These are phyloP conservation scores for Barbus barbus DNA, from an alignment of 2,113 vertebrate genomes.

Conservation along the genomic window DNA sequence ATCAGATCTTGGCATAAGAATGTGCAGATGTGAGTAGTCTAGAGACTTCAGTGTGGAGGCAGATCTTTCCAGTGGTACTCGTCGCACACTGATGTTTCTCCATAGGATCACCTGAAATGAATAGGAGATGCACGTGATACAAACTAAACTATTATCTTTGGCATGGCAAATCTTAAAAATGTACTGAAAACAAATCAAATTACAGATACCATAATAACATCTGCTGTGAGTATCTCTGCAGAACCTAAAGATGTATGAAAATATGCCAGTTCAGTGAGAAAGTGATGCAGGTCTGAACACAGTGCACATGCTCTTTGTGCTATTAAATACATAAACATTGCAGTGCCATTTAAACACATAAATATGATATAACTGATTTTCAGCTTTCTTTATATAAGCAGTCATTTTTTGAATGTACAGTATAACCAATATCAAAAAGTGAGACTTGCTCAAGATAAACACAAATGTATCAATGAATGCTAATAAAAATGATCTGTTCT, in stretches of 20 bases:
- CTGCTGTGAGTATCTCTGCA: background rate
- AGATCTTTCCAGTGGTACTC: conserved; percentile 1
- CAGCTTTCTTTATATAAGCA: too few species aligned
- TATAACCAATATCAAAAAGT: too few species aligned
- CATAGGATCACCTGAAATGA: background rate
- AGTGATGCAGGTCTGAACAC: background rate
- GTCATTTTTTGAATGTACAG: too few species aligned
- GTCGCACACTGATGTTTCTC: conserved; percentile 9
- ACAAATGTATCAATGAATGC: too few species aligned
- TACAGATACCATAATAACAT: background rate
- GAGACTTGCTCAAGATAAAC: too few species aligned
- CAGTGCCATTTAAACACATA: too few species aligned
- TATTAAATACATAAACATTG: too few species aligned
- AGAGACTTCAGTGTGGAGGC: conserved; percentile 7
- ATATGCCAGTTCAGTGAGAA: background rate
- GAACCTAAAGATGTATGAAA: background rate
- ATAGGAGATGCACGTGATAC: background rate
- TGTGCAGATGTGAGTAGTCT: too few species aligned
- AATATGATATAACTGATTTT: too few species aligned
- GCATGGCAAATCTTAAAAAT: background rate
- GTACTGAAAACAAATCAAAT: background rate
- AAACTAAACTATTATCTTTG: background rate
- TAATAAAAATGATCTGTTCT: too few species aligned
- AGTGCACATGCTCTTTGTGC: too few species aligned
- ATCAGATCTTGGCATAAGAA: too few species aligned